A percentile compares a stretch with the other conserved stretches of the same genome.
These are phyloP conservation scores for Nineta flava DNA, from an alignment of 2,888 invertebrate genomes.

Conservation along the genomic window DNA sequence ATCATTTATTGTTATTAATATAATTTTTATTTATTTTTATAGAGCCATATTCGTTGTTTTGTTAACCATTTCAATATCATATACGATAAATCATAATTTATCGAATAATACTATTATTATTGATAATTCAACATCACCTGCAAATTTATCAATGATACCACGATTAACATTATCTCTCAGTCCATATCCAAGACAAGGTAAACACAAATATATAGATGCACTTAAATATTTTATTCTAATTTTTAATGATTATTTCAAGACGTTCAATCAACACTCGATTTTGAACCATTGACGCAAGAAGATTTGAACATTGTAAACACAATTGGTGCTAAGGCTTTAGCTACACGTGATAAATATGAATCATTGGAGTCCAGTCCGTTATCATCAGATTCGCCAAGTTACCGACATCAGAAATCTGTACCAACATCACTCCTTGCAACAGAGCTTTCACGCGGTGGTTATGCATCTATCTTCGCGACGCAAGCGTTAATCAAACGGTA, in stretches of 20 bases:
- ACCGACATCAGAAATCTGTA: conserved; percentile 52
- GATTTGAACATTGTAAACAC: conserved; percentile 33
- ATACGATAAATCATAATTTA: conserved; percentile 25
- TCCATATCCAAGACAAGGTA: background rate
- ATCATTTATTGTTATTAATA: no score
- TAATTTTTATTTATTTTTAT: conserved; percentile 13
- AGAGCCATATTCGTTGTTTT: conserved; percentile 35
- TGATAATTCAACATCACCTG: conserved; percentile 7
- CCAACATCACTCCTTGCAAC: conserved; percentile 44
- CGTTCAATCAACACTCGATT: background rate
- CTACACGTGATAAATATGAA: conserved; percentile 38
- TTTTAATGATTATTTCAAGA: background rate
- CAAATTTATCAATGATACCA: background rate
- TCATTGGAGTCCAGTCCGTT: conserved; percentile 29
- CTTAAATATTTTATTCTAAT: background rate
- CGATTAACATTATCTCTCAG: background rate
- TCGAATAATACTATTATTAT: conserved; percentile 17
- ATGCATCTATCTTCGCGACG: conserved; percentile 53
- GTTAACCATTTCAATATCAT: conserved; percentile 36
- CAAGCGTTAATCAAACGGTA: conserved; percentile 36
- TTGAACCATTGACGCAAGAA: conserved; percentile 12
- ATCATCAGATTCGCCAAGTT: conserved; percentile 41
- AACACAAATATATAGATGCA: background rate
- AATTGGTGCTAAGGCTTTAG: conserved; percentile 40
- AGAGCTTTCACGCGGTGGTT: conserved; percentile 46